Conservation (phyloP, 2,113 vertebrate species). For the Ochotona curzoniae region DNA sequence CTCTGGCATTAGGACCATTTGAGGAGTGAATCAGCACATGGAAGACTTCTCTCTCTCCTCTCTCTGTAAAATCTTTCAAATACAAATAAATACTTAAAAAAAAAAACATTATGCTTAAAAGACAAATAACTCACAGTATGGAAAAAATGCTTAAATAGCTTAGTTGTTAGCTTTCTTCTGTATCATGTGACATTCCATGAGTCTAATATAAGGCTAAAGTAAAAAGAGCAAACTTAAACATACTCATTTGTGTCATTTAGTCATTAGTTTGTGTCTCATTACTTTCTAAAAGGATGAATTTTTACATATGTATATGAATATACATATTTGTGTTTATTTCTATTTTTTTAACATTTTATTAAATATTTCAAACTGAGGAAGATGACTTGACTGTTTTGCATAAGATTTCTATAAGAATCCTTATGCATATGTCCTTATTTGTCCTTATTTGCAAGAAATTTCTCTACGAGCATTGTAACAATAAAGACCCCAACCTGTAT, state of each 20-base stretch:
- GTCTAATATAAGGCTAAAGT: neutral
- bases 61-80: no score
- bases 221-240: neutral
- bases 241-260: neutral
- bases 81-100: no score
- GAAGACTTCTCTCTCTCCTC: no score
- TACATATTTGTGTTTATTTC: neutral
- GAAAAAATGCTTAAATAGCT: conserved; percentile 17
- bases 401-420: neutral
- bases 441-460: neutral
- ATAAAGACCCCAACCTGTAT: neutral
- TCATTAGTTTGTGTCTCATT: neutral
- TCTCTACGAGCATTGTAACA: neutral
- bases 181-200: neutral
- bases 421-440: neutral
- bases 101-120: neutral
- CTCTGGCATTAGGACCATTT: no score
- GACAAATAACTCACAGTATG: conserved; percentile 15
- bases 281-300: neutral
- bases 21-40: no score
- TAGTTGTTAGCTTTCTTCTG: conserved; percentile 13
- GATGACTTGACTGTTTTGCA: neutral
- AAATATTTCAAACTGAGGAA: conserved; percentile 30
- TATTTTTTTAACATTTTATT: conserved; percentile 19
- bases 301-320: conserved; percentile 22